A percentile compares a stretch with the other conserved stretches of the same genome.
phyloP scores from a whole-genome alignment of 1,140 invertebrate species.

The Eumaeus atala region DNA sequence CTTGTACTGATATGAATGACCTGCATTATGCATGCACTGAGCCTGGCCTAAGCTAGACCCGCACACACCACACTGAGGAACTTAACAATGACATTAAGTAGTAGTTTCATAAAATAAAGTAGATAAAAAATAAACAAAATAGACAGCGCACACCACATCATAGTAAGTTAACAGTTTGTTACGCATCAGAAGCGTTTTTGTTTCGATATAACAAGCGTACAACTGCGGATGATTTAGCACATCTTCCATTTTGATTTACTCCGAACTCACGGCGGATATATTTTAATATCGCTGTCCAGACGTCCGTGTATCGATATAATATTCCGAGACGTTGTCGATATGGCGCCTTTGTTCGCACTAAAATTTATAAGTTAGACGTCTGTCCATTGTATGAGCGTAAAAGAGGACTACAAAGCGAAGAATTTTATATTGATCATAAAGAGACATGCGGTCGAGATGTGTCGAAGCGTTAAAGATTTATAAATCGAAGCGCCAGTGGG shows the following conservation, averaged over 20 bases:
- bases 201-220: constrained; percentile 24
- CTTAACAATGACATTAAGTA: too few species aligned
- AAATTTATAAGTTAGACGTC: constrained; percentile 70
- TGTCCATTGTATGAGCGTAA: constrained; percentile 53
- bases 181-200: constrained; percentile 36
- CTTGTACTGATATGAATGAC: too few species aligned
- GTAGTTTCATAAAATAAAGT: too few species aligned
- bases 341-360: constrained; percentile 68
- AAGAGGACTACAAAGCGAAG: constrained; percentile 56
- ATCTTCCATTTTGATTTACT: constrained; percentile 63
- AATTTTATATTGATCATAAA: constrained; percentile 64
- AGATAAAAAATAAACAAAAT: too few species aligned
- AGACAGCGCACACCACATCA: too few species aligned
- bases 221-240: constrained; percentile 50
- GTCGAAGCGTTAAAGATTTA: constrained; percentile 68
- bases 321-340: constrained; percentile 62
- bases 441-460: constrained; percentile 68
- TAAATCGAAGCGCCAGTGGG: constrained; percentile 23
- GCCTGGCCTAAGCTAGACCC: too few species aligned
- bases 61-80: too few species aligned
- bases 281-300: constrained; percentile 56
- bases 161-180: neutral
- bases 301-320: constrained; percentile 55
- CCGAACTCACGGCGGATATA: constrained; percentile 54
- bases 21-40: too few species aligned